These are phyloP conservation scores for Halyomorpha halys DNA, from an alignment of 1,140 invertebrate species.

Conservation along the genomic window DNA sequence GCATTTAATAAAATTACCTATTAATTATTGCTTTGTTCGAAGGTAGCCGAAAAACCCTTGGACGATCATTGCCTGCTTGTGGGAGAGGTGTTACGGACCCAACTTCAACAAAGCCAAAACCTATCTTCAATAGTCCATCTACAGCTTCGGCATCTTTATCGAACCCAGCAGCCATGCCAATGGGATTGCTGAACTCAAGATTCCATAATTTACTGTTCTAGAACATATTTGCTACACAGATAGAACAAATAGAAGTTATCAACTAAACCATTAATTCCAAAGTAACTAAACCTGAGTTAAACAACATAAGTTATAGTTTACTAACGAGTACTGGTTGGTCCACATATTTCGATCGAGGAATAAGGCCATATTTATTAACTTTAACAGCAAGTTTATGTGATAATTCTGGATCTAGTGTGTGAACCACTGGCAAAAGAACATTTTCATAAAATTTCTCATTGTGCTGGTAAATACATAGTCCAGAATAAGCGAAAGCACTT, in stretches of 20 bases:
- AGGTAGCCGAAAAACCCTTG: slow-evolving; percentile 77
- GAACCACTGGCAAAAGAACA: slow-evolving; percentile 56
- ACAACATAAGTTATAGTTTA: slow-evolving; percentile 26
- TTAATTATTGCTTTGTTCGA: slow-evolving; percentile 90
- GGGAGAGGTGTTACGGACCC: slow-evolving; percentile 90
- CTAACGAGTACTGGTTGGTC: slow-evolving; percentile 54
- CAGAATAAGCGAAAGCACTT: slow-evolving; percentile 48
- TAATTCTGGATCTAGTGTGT: slow-evolving; percentile 58
- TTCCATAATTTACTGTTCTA: slow-evolving; percentile 60
- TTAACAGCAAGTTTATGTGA: slow-evolving; percentile 66
- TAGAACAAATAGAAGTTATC: slow-evolving; percentile 18
- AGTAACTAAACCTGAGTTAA: slow-evolving; percentile 28
- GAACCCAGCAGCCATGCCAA: slow-evolving; percentile 96
- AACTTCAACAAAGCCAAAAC: slow-evolving; percentile 94
- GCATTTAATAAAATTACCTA: slow-evolving; percentile 40
- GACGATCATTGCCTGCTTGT: slow-evolving; percentile 84
- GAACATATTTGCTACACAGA: slow-evolving; percentile 24
- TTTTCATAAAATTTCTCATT: slow-evolving; percentile 70
- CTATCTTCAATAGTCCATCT: slow-evolving; percentile 65
- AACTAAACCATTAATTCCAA: slow-evolving; percentile 16
- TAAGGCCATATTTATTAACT: slow-evolving; percentile 61
- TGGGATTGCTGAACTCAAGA: slow-evolving; percentile 68
- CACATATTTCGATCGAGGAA: slow-evolving; percentile 44
- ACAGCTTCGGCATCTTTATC: slow-evolving; percentile 94
- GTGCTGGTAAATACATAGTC: slow-evolving; percentile 51